A percentile compares a stretch with the other conserved stretches of the same genome.
Evolutionary conservation across 2,888 invertebrate species (phyloP).

Genomic region (Cheilosia urbana): DNA sequence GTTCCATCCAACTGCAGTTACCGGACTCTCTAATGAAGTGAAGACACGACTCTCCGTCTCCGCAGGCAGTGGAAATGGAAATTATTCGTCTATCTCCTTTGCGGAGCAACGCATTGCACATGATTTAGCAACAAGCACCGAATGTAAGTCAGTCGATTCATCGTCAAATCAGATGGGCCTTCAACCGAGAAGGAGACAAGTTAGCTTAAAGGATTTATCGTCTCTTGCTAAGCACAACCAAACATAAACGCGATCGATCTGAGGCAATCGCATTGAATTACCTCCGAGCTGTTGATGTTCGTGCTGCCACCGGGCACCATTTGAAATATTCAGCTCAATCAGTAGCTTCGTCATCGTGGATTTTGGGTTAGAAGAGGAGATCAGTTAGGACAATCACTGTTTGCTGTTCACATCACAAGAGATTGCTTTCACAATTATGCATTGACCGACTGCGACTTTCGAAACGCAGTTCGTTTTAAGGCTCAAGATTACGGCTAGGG

Average conservation of each 20-base stretch:
- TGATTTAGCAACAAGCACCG: constrained; percentile 19
- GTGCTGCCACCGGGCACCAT: constrained; percentile 17
- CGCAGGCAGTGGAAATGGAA: constrained; percentile 35
- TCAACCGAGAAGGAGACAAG: constrained; percentile 26
- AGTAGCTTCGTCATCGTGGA: constrained; percentile 11
- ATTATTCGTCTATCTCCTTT: constrained; percentile 16
- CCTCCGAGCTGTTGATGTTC: constrained; percentile 11
- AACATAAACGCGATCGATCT: not conserved
- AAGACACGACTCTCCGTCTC: constrained; percentile 54
- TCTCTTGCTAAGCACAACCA: not conserved
- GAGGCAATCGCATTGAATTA: constrained; percentile 3
- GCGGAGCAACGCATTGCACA: constrained; percentile 25
- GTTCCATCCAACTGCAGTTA: constrained; percentile 5
- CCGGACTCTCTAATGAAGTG: constrained; percentile 37
- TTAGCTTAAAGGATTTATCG: constrained; percentile 50
- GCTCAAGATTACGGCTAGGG: constrained; percentile 63
- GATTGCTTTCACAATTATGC: not conserved
- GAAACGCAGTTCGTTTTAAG: constrained; percentile 45
- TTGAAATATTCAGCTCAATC: not conserved
- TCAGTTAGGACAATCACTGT: not conserved
- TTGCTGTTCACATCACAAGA: not conserved
- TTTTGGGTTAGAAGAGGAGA: not conserved
- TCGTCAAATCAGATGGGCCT: constrained; percentile 34
- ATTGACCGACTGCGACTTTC: constrained; percentile 26
- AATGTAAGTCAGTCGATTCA: constrained; percentile 32